Evolutionary conservation across 2,113 vertebrate species (phyloP).

Genomic region (Odontophorus gujanensis): DNA sequence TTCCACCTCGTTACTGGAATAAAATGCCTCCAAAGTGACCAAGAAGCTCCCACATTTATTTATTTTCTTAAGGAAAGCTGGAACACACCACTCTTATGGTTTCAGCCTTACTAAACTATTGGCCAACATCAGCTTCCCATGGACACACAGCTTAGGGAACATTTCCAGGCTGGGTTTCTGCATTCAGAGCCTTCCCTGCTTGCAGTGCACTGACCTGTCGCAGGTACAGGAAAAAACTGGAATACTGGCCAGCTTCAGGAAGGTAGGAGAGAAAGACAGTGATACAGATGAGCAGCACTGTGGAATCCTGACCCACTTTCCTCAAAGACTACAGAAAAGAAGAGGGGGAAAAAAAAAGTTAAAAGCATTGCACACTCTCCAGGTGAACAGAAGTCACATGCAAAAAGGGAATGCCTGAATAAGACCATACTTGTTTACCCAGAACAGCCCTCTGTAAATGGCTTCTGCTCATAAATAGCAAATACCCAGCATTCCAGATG

Average conservation of each 20-base stretch:
- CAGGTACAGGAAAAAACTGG: conserved; percentile 94
- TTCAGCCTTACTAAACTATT: background rate
- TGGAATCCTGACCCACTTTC: conserved; percentile 94
- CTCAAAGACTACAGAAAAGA: conserved; percentile 81
- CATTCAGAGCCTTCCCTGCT: background rate
- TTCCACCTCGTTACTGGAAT: background rate
- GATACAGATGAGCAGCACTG: conserved; percentile 93
- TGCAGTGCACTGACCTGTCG: conserved; percentile 80
- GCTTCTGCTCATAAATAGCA: background rate
- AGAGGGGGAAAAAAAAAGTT: background rate
- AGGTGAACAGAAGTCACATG: background rate
- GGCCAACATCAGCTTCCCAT: background rate
- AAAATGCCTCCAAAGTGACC: background rate
- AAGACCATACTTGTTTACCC: background rate
- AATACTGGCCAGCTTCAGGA: conserved; percentile 92
- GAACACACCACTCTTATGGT: background rate
- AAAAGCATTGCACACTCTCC: background rate
- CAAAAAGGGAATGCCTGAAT: background rate
- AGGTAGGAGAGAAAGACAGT: conserved; percentile 94
- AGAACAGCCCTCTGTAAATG: background rate
- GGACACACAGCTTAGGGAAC: background rate
- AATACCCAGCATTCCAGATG: background rate
- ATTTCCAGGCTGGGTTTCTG: background rate
- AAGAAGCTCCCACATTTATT: background rate
- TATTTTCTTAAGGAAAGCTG: background rate